These are phyloP conservation scores for Sphaerodactylus townsendi DNA, from an alignment of 2,113 vertebrate genomes.

Conservation along the genomic window DNA sequence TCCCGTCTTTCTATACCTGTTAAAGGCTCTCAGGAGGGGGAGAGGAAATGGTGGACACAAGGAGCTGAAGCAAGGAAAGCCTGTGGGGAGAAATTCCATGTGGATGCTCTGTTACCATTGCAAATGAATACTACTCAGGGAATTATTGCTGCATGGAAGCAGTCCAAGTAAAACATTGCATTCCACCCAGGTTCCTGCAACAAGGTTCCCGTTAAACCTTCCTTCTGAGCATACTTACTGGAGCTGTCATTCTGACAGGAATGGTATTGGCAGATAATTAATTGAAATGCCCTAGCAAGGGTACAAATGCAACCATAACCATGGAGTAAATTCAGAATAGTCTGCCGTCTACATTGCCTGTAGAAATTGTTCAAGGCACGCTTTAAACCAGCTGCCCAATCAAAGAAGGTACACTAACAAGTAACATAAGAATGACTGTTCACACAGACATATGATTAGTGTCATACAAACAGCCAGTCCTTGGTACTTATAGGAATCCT, in stretches of 20 bases:
- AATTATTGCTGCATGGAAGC: no score
- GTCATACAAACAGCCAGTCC: neutral
- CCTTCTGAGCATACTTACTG: neutral
- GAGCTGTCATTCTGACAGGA: rapidly evolving
- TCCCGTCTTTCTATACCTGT: no score
- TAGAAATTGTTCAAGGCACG: neutral
- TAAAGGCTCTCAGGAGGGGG: no score
- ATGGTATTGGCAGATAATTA: neutral
- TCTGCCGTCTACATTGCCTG: no score
- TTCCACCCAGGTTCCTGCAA: neutral
- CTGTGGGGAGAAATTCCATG: no score
- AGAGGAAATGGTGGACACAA: no score
- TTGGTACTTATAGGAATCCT: neutral
- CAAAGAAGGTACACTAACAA: neutral
- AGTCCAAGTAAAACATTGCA: neutral
- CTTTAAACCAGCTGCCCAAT: neutral
- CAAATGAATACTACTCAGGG: no score
- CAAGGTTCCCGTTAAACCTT: neutral
- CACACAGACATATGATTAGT: neutral
- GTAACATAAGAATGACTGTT: neutral
- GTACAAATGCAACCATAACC: neutral
- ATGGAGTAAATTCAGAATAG: no score
- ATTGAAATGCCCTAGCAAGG: neutral
- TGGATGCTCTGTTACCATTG: no score
- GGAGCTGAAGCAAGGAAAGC: no score